A percentile compares a stretch with the other conserved stretches of the same genome.
These are phyloP conservation scores for Aspidoscelis tigris DNA, from an alignment of 2,113 vertebrate genomes.

Conservation along the genomic window DNA sequence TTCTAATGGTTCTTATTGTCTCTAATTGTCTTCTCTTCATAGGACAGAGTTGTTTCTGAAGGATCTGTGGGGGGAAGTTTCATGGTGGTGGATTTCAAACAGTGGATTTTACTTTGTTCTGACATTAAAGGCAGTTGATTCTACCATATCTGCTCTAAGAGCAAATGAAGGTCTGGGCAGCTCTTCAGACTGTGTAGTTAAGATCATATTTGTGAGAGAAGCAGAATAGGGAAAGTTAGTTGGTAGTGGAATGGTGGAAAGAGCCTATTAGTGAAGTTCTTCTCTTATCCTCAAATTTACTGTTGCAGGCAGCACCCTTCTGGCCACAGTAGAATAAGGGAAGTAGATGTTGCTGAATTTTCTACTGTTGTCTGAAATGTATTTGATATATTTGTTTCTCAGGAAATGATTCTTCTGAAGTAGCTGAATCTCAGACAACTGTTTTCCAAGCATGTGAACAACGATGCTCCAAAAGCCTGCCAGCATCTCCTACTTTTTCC, in stretches of 20 bases:
- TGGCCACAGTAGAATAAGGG: background rate
- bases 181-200: too few relatives aligned
- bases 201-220: too few relatives aligned
- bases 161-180: too few relatives aligned
- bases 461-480: slow-evolving; percentile 79
- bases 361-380: slow-evolving; percentile 9
- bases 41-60: background rate
- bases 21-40: background rate
- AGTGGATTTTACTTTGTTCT: background rate
- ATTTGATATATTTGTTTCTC: slow-evolving; percentile 35
- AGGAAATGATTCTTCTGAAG: slow-evolving; percentile 49
- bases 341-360: background rate
- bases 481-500: slow-evolving; percentile 80
- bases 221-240: too few relatives aligned
- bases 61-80: background rate
- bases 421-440: slow-evolving; percentile 15
- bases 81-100: background rate
- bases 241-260: too few relatives aligned
- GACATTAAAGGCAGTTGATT: too few relatives aligned
- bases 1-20: background rate
- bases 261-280: too few relatives aligned
- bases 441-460: slow-evolving; percentile 67
- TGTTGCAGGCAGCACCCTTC: background rate
- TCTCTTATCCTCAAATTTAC: background rate
- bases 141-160: too few relatives aligned